Percentiles rank a stretch among this genome's conserved stretches.
These are phyloP conservation scores for Rhopalosiphum maidis DNA, from an alignment of 1,140 invertebrate species.

Conservation along the genomic window DNA sequence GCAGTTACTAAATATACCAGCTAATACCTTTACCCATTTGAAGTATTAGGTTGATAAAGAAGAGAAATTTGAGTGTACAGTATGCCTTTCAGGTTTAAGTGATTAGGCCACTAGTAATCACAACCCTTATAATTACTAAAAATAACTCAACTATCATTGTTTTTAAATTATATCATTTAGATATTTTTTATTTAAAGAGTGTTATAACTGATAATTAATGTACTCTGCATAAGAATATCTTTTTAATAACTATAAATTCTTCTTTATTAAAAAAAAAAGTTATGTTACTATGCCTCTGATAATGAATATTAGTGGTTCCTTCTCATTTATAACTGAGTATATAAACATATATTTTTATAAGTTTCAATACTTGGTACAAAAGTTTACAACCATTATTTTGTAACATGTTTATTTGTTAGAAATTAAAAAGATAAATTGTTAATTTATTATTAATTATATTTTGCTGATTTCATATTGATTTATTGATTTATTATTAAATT, in stretches of 20 bases:
- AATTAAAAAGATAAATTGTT: neutral
- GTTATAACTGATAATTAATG: neutral
- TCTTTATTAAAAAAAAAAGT: neutral
- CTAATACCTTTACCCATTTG: neutral
- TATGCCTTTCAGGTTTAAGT: too few relatives aligned
- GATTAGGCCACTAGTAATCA: neutral
- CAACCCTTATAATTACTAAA: too few relatives aligned
- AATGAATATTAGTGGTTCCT: neutral
- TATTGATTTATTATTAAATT: neutral
- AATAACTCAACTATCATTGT: too few relatives aligned
- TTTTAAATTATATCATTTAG: too few relatives aligned
- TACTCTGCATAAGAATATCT: neutral
- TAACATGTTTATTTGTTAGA: neutral
- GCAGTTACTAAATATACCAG: neutral
- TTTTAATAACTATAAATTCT: neutral
- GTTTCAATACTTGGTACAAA: neutral
- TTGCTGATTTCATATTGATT: neutral
- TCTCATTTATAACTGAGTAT: neutral
- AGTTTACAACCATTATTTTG: neutral
- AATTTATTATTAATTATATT: neutral
- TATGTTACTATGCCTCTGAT: neutral
- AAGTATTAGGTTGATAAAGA: neutral
- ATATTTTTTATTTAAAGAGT: neutral
- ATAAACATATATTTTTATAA: neutral
- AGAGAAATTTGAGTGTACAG: neutral